A percentile compares a stretch with the other conserved stretches of the same genome.
Conservation (phyloP, 2,113 vertebrate species). For the Daubentonia madagascariensis region DNA sequence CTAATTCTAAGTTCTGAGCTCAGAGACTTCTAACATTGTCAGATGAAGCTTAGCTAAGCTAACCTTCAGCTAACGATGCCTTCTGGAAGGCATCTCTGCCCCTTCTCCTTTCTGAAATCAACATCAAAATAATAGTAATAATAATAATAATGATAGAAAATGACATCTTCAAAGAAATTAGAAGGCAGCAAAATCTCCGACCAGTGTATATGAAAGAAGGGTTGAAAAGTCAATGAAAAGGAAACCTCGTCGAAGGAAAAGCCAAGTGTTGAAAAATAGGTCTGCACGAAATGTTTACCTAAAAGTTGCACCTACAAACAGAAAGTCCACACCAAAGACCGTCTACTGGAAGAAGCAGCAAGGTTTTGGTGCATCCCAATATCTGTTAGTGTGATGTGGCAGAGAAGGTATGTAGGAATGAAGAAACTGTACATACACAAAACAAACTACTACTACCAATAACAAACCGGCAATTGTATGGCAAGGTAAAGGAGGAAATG, state of each 20-base stretch:
- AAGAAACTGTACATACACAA: not conserved
- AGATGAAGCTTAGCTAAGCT: not conserved
- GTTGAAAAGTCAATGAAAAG: not conserved
- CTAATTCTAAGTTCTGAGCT: not conserved
- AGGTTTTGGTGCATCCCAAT: not conserved
- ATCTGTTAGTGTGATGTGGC: not conserved
- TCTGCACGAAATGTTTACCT: not conserved
- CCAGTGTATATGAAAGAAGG: not conserved
- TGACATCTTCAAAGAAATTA: not conserved
- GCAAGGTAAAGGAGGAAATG: not conserved
- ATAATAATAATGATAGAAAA: not conserved
- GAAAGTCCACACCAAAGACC: not conserved
- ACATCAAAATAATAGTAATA: not conserved
- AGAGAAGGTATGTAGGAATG: not conserved
- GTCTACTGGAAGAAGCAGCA: not conserved
- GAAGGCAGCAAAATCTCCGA: not conserved
- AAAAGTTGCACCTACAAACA: not conserved
- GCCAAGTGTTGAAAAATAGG: not conserved
- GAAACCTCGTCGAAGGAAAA: not conserved
- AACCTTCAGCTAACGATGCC: not conserved
- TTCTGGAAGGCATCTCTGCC: not conserved
- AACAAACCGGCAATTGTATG: not conserved
- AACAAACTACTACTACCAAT: not conserved
- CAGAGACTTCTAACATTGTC: not conserved
- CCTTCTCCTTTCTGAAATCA: not conserved